Evolutionary conservation across 1,140 invertebrate genomes (phyloP), one percentile per base, ranked within the genome.

Genomic region (Rhysida immarginata): DNA sequence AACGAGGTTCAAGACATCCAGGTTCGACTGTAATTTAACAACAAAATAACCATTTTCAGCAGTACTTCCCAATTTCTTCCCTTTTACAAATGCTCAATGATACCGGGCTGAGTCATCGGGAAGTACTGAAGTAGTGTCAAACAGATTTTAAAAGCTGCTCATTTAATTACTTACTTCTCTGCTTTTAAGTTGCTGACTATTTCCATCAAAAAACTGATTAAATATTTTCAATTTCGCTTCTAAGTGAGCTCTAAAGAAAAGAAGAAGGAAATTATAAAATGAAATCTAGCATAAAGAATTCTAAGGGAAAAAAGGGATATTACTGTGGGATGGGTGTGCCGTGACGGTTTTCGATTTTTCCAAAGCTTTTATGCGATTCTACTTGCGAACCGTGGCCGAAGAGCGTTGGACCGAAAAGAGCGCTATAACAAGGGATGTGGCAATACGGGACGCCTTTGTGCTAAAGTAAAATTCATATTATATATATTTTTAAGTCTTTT

Each of bases 381-480:
- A 88, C 84, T 66, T 84, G 76, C 26, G 85, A 88, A 20, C 87
- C 87, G 71, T 90, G 87, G 8, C 87, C 87, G 72, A 88, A 87
- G 14, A 90, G 73, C 62, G 85, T 81, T 23, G 87, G 86, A 42
- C 88, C 88, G 73, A 91, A 93, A 16, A 90, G 66, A 16, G 86
- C 86, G 57, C 85, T 83, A 69, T 93, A 92, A 67, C 89, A 93
- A 27, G 87, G 88, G 27, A 87, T 84, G 74, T 92, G 83, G 61
- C 88, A 93, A 65, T 91, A 93, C 42, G 89, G 87, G 54, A 87
- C 83, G 53, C 85, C 85, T 74, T 92, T 89, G 68, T 91, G 87
- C 84, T 88, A 67, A 55, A 35, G 29, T 5, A 35, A 35, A 35
- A 35, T 35, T 35, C 29, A 35, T 35, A 35, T 35, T 8, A 35